Conservation (phyloP, 2,888 invertebrate species). For the Stramonita haemastoma region DNA sequence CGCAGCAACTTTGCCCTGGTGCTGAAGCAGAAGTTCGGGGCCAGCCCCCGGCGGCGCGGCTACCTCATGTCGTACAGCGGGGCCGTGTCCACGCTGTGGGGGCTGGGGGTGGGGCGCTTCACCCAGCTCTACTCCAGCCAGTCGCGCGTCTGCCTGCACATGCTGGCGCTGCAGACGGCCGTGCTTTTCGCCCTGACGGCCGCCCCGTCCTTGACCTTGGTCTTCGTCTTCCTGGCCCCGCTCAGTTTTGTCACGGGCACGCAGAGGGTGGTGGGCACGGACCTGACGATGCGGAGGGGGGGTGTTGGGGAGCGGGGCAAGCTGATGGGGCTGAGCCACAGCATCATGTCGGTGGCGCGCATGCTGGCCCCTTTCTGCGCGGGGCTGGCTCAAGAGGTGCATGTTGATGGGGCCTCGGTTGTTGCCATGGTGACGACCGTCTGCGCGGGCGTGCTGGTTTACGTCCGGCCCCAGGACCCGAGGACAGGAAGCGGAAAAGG, state of each 20-base stretch:
- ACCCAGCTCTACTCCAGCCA: constrained; percentile 44
- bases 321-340: constrained; percentile 75
- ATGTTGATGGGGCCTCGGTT: constrained; percentile 68
- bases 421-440: background rate
- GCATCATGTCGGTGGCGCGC: constrained; percentile 73
- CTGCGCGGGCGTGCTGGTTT: constrained; percentile 14
- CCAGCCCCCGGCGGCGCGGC: constrained; percentile 69
- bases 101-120: constrained; percentile 69
- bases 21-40: constrained; percentile 67
- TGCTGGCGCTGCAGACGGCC: constrained; percentile 54
- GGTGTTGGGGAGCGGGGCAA: constrained; percentile 67
- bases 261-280: constrained; percentile 70
- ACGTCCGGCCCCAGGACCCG: constrained; percentile 13
- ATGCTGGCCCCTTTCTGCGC: constrained; percentile 75
- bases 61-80: constrained; percentile 75
- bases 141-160: constrained; percentile 41
- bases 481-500: background rate
- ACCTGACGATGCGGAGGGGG: constrained; percentile 68
- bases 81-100: constrained; percentile 68
- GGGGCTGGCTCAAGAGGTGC: constrained; percentile 71
- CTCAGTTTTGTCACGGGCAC: constrained; percentile 72
- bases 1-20: constrained; percentile 73
- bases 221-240: constrained; percentile 65
- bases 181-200: constrained; percentile 56
- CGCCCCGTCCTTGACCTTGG: constrained; percentile 61